Percentiles rank a stretch among this genome's conserved stretches.
Evolutionary conservation across 2,888 invertebrate species (phyloP).

Genomic region (Teinopalpus imperialis): DNA sequence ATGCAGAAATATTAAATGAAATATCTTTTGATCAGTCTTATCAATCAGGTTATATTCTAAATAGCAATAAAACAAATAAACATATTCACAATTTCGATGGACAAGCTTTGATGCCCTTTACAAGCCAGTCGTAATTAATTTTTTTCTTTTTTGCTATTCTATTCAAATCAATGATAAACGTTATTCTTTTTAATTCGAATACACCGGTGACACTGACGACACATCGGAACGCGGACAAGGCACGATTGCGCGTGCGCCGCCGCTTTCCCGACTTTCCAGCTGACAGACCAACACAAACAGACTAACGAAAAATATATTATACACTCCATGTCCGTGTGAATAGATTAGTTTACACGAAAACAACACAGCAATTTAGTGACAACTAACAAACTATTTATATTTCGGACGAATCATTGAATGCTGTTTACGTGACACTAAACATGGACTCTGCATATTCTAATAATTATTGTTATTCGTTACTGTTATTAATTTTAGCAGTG

Average conservation of each 20-base stretch:
- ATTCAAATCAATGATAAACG: neutral
- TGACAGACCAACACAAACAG: conserved; percentile 41
- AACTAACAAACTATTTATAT: neutral
- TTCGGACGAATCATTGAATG: neutral
- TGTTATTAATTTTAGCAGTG: too few species aligned
- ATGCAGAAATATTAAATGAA: too few species aligned
- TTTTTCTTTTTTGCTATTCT: too few species aligned
- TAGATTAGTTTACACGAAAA: conserved; percentile 1
- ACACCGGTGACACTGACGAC: conserved; percentile 36
- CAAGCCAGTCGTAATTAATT: too few species aligned
- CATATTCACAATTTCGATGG: too few species aligned
- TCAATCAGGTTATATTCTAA: too few species aligned
- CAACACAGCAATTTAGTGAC: neutral
- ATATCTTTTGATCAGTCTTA: too few species aligned
- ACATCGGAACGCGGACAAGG: conserved; percentile 65
- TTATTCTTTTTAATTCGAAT: conserved; percentile 6
- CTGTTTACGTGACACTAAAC: neutral
- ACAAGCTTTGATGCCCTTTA: too few species aligned
- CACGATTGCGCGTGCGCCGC: conserved; percentile 45
- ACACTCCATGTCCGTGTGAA: conserved; percentile 1
- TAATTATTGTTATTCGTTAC: neutral
- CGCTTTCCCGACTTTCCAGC: conserved; percentile 74
- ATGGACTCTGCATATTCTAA: neutral
- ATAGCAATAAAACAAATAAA: too few species aligned
- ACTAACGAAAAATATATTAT: conserved; percentile 33